Conservation (phyloP, 2,797 vertebrate species). For the Coendou prehensilis region DNA sequence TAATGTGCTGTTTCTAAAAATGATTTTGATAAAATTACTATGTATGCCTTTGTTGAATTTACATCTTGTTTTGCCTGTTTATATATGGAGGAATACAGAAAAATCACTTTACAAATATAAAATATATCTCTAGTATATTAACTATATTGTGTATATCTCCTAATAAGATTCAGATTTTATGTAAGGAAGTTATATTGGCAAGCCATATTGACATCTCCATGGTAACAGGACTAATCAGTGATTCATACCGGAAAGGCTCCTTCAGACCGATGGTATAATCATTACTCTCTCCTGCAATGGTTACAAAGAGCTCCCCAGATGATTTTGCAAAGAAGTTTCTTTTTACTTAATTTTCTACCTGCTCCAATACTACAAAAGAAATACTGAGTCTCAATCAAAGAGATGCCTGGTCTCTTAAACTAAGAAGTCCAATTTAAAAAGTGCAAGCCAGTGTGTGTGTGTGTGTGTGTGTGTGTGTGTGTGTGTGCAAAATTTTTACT, state of each 20-base stretch:
- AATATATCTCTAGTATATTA: not conserved
- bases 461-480: too few species aligned
- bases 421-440: constrained; percentile 45
- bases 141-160: not conserved
- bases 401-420: not conserved
- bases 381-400: not conserved
- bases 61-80: not conserved
- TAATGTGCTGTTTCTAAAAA: not conserved
- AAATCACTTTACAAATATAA: constrained; percentile 26
- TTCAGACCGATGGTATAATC: constrained; percentile 32
- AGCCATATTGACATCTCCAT: constrained; percentile 33
- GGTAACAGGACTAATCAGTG: constrained; percentile 34
- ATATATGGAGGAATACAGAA: not conserved
- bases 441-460: not conserved
- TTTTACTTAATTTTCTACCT: constrained; percentile 66
- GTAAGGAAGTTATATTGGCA: constrained; percentile 27
- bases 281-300: constrained; percentile 31
- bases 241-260: not conserved
- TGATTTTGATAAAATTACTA: constrained; percentile 21
- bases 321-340: constrained; percentile 53
- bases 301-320: constrained; percentile 56
- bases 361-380: not conserved
- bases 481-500: not conserved
- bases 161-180: constrained; percentile 53
- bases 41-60: constrained; percentile 18